These are phyloP conservation scores for Cydia strobilella DNA, from an alignment of 1,140 invertebrate species.

Conservation along the genomic window DNA sequence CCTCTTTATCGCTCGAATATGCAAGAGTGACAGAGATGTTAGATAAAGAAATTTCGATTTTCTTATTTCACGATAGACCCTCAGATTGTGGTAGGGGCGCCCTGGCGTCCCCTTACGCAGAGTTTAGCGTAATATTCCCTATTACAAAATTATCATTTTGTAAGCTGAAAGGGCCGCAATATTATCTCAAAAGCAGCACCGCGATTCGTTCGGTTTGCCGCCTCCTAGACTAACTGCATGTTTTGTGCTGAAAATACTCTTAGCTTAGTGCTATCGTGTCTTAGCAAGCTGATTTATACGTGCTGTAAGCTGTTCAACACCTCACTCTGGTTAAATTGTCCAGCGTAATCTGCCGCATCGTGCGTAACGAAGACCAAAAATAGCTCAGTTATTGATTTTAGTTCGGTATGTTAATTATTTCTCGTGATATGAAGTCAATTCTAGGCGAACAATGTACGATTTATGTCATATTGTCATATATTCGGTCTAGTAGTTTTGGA, in stretches of 20 bases:
- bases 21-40: no score
- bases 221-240: not conserved
- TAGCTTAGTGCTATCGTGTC: no score
- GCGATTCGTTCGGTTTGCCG: not conserved
- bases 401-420: conserved; percentile 11
- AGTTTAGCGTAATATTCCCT: no score
- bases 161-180: no score
- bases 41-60: no score
- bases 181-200: no score
- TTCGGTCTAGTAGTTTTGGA: not conserved
- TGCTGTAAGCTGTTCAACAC: not conserved
- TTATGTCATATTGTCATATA: not conserved
- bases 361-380: not conserved
- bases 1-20: no score
- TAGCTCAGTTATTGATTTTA: conserved; percentile 2
- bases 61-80: no score
- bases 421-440: not conserved
- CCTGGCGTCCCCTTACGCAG: no score
- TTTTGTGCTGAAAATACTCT: not conserved
- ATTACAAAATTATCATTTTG: no score
- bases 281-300: not conserved
- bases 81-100: no score
- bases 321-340: not conserved
- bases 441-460: conserved; percentile 1
- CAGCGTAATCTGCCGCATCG: not conserved